These are phyloP conservation scores for Gila orcuttii DNA, from an alignment of 2,113 vertebrate species.

Conservation along the genomic window DNA sequence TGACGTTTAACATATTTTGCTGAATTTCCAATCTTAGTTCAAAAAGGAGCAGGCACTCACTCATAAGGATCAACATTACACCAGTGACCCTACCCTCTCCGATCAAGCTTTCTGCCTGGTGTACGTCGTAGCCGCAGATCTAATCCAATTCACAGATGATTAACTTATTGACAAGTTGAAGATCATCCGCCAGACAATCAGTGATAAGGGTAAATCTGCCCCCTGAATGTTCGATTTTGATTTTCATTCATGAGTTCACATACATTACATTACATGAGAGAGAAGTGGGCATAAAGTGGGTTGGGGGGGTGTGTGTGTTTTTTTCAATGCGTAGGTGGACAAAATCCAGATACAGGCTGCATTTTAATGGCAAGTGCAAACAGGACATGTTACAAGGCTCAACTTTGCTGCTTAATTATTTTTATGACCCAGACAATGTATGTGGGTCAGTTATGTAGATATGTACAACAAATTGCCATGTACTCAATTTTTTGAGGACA, in stretches of 20 bases:
- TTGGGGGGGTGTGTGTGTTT: neutral
- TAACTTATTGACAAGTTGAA: constrained; percentile 22
- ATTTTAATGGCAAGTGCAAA: too few relatives aligned
- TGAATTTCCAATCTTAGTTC: constrained; percentile 14
- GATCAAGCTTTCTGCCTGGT: constrained; percentile 41
- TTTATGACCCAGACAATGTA: neutral
- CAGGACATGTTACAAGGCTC: too few relatives aligned
- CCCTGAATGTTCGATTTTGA: neutral
- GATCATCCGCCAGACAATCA: neutral
- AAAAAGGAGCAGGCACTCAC: neutral
- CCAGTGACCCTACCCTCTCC: neutral
- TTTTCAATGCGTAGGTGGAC: neutral
- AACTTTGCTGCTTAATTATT: too few relatives aligned
- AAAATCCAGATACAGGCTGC: neutral
- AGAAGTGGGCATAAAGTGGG: neutral
- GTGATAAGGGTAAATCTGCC: constrained; percentile 1
- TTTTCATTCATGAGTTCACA: neutral
- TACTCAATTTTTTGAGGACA: neutral
- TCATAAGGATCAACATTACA: neutral
- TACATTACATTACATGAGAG: neutral
- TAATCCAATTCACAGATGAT: neutral
- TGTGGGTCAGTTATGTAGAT: neutral
- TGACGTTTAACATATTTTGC: neutral
- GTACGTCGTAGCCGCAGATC: constrained; percentile 1
- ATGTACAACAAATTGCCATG: neutral